A percentile compares a stretch with the other conserved stretches of the same genome.
Evolutionary conservation across 1,140 invertebrate genomes (phyloP).

Genomic region (Caerostris extrusa): DNA sequence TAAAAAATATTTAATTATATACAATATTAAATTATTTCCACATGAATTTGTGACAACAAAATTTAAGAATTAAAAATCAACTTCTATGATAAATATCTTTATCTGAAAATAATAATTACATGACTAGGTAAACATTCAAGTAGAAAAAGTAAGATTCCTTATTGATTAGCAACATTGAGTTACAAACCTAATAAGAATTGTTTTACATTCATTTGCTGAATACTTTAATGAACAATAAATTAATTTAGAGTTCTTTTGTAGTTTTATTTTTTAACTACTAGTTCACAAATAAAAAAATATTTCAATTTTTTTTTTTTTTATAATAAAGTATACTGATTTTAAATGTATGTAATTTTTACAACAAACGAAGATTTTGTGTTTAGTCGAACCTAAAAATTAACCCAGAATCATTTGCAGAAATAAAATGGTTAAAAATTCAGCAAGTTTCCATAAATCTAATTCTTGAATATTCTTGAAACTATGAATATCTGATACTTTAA

Average conservation of each 20-base stretch:
- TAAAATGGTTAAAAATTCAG: slow-evolving; percentile 41
- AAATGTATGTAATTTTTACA: not conserved
- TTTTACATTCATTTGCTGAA: not conserved
- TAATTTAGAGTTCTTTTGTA: slow-evolving; percentile 31
- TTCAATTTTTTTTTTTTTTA: not conserved
- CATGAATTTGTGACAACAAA: not conserved
- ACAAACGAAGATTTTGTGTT: slow-evolving; percentile 42
- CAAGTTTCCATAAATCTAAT: not conserved
- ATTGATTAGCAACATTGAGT: not conserved
- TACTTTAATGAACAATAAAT: not conserved
- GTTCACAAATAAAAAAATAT: slow-evolving; percentile 45
- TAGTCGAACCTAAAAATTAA: slow-evolving; percentile 54
- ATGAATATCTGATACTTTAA: slow-evolving; percentile 1
- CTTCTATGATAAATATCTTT: not conserved
- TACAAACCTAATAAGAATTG: not conserved
- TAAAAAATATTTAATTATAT: not conserved
- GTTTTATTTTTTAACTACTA: slow-evolving; percentile 48
- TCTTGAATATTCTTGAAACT: slow-evolving; percentile 43
- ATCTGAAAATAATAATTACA: not conserved
- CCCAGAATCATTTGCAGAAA: not conserved
- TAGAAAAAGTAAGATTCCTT: not conserved
- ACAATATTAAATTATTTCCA: not conserved
- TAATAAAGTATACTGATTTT: not conserved
- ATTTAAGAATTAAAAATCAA: not conserved
- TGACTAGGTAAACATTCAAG: not conserved